These are phyloP conservation scores for Scrobipalpa atriplicella DNA, from an alignment of 2,888 invertebrate species.

Conservation along the genomic window DNA sequence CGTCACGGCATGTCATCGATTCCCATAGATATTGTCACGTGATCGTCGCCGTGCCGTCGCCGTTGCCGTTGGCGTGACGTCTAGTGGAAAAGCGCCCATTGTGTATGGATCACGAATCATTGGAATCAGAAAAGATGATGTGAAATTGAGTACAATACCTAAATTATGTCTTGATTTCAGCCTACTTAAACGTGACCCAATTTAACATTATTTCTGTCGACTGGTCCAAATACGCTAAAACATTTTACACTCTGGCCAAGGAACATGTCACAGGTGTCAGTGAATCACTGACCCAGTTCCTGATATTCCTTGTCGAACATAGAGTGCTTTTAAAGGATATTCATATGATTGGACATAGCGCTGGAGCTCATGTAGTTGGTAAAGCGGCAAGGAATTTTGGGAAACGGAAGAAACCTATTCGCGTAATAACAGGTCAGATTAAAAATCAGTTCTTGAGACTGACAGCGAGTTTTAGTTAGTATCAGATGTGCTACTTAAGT, in stretches of 20 bases:
- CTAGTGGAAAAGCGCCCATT: too few relatives aligned
- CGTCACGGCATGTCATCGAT: too few relatives aligned
- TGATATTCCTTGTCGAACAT: slow-evolving; percentile 13
- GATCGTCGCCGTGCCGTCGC: too few relatives aligned
- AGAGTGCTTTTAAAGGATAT: slow-evolving; percentile 31
- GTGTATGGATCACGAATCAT: too few relatives aligned
- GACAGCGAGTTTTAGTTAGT: too few relatives aligned
- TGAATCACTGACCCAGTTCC: slow-evolving; percentile 13
- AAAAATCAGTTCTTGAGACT: too few relatives aligned
- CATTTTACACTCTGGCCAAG: slow-evolving; percentile 10
- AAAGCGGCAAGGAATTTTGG: slow-evolving; percentile 46
- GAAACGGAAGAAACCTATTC: slow-evolving; percentile 1
- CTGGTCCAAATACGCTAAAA: slow-evolving; percentile 33
- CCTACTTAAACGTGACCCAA: slow-evolving; percentile 2
- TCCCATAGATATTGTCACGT: too few relatives aligned
- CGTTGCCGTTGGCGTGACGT: too few relatives aligned
- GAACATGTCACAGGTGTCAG: background rate
- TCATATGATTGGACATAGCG: slow-evolving; percentile 55
- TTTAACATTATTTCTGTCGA: slow-evolving; percentile 31
- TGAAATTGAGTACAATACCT: too few relatives aligned
- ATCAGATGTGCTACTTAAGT: too few relatives aligned
- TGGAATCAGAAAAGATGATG: too few relatives aligned
- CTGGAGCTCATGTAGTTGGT: slow-evolving; percentile 60
- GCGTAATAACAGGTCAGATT: background rate
- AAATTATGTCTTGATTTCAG: slow-evolving; percentile 4